Percentiles rank a stretch among this genome's conserved stretches.
These are phyloP conservation scores for Potamarius usumacintae DNA, from an alignment of 2,113 vertebrate species.

Conservation along the genomic window DNA sequence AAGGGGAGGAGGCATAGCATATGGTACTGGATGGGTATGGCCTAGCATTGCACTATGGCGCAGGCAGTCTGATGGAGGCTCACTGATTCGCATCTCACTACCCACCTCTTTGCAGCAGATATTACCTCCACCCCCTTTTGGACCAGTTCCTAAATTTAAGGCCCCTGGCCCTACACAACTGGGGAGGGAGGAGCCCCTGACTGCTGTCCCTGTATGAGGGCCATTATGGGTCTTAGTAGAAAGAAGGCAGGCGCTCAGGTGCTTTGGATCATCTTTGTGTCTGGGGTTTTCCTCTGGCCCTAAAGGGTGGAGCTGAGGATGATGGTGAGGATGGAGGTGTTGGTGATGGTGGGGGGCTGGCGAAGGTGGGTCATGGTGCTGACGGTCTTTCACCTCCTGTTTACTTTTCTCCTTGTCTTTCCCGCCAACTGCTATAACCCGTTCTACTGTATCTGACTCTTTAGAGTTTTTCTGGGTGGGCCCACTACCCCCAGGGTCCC, in stretches of 20 bases:
- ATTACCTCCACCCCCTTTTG: constrained; percentile 60
- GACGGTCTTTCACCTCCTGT: constrained; percentile 77
- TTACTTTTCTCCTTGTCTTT: constrained; percentile 85
- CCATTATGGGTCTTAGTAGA: constrained; percentile 66
- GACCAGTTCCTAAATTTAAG: constrained; percentile 61
- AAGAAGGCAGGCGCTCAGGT: constrained; percentile 82
- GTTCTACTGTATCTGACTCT: constrained; percentile 70
- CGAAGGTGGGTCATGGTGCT: constrained; percentile 51
- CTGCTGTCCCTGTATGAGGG: constrained; percentile 57
- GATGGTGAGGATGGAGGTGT: constrained; percentile 64
- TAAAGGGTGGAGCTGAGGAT: constrained; percentile 63
- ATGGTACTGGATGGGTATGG: constrained; percentile 78
- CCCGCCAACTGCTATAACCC: constrained; percentile 69
- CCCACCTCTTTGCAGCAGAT: constrained; percentile 77
- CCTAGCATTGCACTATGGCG: constrained; percentile 75
- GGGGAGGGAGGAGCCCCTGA: constrained; percentile 66
- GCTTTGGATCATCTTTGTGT: constrained; percentile 76
- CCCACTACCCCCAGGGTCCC: constrained; percentile 72
- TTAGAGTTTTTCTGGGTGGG: constrained; percentile 77
- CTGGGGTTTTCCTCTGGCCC: constrained; percentile 74
- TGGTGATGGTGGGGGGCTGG: constrained; percentile 57
- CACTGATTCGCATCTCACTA: constrained; percentile 78
- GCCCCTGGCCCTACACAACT: constrained; percentile 74
- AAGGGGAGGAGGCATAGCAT: constrained; percentile 81
- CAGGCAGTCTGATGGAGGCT: constrained; percentile 84